Conservation (phyloP, 2,797 vertebrate genomes). For the Pitangus sulphuratus region DNA sequence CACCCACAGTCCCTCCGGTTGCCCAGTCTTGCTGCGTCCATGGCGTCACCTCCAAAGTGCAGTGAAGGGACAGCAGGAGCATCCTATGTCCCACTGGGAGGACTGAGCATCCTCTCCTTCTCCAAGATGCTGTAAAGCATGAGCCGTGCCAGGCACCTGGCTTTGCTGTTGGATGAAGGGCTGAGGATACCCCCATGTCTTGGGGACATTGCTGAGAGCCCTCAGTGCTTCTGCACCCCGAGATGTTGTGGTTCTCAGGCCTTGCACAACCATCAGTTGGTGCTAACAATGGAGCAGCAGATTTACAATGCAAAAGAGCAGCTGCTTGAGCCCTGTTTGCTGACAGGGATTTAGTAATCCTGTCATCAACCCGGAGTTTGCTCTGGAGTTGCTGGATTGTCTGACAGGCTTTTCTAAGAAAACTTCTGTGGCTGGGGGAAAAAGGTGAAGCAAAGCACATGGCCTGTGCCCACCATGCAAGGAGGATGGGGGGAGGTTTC, state of each 20-base stretch:
- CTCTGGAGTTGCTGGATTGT: background rate
- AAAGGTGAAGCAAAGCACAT: background rate
- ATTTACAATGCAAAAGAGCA: conserved; percentile 3
- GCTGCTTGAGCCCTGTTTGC: background rate
- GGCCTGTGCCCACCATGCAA: background rate
- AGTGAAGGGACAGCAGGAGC: background rate
- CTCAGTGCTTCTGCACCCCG: rapidly evolving
- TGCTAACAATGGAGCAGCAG: background rate
- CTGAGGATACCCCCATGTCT: background rate
- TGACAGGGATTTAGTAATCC: conserved; percentile 20
- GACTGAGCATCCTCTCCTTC: background rate
- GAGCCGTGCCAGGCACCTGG: rapidly evolving
- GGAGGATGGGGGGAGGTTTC: background rate
- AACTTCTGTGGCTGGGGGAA: background rate
- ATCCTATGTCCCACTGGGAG: background rate
- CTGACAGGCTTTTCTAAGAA: background rate
- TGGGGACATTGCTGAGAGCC: rapidly evolving
- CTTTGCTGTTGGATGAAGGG: rapidly evolving
- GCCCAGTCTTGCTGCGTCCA: background rate
- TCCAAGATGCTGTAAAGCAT: background rate
- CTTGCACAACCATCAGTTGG: background rate
- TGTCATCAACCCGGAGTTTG: background rate
- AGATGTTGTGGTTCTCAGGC: background rate
- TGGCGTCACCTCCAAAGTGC: background rate
- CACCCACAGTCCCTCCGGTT: background rate